phyloP scores from a whole-genome alignment of 1,140 invertebrate species.

The Yoshiicerus persimilis region DNA sequence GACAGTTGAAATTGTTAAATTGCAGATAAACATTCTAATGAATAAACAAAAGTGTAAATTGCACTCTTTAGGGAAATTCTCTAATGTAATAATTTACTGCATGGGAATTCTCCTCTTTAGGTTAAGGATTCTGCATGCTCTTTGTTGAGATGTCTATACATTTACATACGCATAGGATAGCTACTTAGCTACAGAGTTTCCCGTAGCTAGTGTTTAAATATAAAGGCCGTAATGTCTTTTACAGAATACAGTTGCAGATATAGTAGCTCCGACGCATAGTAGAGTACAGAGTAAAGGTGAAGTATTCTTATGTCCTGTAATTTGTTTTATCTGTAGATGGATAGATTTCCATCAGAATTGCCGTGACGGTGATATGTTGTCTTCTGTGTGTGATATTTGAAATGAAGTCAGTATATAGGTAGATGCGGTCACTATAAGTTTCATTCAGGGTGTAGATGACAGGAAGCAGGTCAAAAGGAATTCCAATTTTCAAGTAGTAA shows the following conservation, averaged over 20 bases:
- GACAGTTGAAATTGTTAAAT: neutral
- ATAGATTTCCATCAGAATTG: neutral
- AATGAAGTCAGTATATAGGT: neutral
- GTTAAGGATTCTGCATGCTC: no score
- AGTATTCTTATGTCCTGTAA: no score
- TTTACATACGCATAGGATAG: neutral
- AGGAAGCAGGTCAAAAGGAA: constrained; percentile 8
- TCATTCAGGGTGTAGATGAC: neutral
- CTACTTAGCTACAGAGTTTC: neutral
- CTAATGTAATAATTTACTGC: neutral
- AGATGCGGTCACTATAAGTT: neutral
- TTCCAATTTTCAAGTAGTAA: neutral
- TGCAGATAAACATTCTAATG: constrained; percentile 5
- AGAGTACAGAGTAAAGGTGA: no score
- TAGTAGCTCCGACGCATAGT: no score
- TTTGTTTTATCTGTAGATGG: neutral
- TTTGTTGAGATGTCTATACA: neutral
- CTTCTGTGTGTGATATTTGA: neutral
- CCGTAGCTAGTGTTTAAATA: neutral
- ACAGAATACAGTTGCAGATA: neutral
- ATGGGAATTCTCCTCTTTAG: neutral
- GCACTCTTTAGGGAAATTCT: neutral
- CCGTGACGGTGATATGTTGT: neutral
- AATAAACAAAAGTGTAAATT: neutral
- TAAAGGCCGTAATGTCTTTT: no score